A percentile compares a stretch with the other conserved stretches of the same genome.
phyloP scores from a whole-genome alignment of 2,113 vertebrate genomes.

The Lampris megalopsis region DNA sequence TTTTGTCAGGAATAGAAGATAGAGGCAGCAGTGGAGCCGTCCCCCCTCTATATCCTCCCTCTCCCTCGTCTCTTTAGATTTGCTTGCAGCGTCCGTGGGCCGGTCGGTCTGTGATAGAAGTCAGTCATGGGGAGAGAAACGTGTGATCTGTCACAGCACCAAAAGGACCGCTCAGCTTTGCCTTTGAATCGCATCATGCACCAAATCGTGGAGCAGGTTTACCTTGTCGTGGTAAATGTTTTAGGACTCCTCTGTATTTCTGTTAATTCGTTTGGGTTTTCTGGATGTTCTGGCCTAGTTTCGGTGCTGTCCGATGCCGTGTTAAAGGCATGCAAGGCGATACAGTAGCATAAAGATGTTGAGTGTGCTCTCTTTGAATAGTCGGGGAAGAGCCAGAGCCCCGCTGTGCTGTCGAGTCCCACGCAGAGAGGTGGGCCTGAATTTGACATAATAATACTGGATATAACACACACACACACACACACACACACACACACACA shows the following conservation, averaged over 20 bases:
- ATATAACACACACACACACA: not conserved
- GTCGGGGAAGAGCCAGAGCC: not conserved
- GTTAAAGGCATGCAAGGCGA: slow-evolving; percentile 3
- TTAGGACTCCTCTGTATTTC: not conserved
- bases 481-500: not conserved
- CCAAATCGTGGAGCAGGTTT: not conserved
- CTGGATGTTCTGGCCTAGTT: slow-evolving; percentile 23
- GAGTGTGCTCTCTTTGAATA: not conserved
- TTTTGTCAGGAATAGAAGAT: too few relatives aligned
- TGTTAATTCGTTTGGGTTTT: slow-evolving; percentile 25
- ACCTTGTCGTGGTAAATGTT: slow-evolving; percentile 31
- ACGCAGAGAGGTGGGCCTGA: not conserved
- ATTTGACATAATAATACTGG: slow-evolving; percentile 16
- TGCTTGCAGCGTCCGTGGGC: slow-evolving; percentile 11
- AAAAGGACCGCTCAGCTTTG: slow-evolving; percentile 11
- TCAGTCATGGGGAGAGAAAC: slow-evolving; percentile 27
- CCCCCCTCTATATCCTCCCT: not conserved
- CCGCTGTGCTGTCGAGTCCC: slow-evolving; percentile 12
- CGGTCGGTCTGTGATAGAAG: slow-evolving; percentile 27
- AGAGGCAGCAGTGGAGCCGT: not conserved
- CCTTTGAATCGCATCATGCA: slow-evolving; percentile 28
- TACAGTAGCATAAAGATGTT: not conserved
- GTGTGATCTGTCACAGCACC: slow-evolving; percentile 19
- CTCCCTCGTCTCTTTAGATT: not conserved
- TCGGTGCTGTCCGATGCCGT: slow-evolving; percentile 7